A percentile compares a stretch with the other conserved stretches of the same genome.
These are phyloP conservation scores for Erythrocercus mccallii DNA, from an alignment of 2,113 vertebrate species.

Conservation along the genomic window DNA sequence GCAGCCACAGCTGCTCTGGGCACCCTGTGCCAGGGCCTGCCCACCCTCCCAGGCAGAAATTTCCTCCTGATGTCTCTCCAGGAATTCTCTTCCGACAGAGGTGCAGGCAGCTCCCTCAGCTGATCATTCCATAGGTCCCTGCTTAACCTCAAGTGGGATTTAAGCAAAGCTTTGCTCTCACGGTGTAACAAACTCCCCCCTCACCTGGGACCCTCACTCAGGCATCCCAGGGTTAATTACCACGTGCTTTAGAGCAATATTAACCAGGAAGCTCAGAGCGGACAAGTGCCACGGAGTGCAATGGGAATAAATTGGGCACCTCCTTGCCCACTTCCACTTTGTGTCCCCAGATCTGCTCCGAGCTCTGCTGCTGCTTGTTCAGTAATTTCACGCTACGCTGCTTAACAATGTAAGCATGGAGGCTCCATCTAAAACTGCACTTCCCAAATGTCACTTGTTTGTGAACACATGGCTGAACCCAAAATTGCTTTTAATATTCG, in stretches of 20 bases:
- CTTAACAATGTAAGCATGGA: slow-evolving; percentile 54
- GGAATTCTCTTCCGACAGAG: background rate
- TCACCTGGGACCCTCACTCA: background rate
- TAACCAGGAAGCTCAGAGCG: background rate
- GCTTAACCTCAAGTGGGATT: background rate
- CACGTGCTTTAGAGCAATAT: background rate
- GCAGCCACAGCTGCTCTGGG: too few species aligned
- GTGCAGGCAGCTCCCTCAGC: background rate
- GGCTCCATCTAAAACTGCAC: slow-evolving; percentile 42
- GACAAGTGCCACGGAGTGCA: background rate
- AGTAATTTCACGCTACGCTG: slow-evolving; percentile 71
- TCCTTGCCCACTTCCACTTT: background rate
- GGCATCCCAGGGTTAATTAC: background rate
- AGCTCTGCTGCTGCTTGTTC: slow-evolving; percentile 39
- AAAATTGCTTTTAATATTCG: slow-evolving; percentile 69
- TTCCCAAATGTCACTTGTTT: slow-evolving; percentile 73
- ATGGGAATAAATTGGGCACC: slow-evolving; percentile 29
- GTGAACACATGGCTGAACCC: slow-evolving; percentile 71
- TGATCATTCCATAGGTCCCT: background rate
- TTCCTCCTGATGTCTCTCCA: background rate
- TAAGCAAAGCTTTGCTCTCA: background rate
- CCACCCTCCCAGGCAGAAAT: background rate
- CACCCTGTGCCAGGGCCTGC: background rate
- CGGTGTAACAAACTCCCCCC: background rate
- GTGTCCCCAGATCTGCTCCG: background rate